Evolutionary conservation across 1,140 invertebrate species (phyloP).

Genomic region (Caerostris darwini): DNA sequence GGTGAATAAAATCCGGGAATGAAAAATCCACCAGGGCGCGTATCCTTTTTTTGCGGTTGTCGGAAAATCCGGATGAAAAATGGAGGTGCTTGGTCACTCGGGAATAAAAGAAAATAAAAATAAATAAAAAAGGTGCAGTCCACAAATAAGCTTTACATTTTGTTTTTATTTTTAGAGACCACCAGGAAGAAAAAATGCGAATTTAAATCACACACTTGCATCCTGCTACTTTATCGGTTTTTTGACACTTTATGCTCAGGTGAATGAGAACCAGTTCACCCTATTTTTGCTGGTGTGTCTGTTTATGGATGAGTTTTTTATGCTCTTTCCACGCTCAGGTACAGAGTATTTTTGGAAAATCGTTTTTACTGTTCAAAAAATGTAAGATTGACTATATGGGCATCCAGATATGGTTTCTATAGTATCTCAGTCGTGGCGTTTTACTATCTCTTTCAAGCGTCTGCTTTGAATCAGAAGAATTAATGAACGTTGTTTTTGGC

Average conservation of each 20-base stretch:
- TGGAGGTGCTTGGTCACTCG: constrained; percentile 31
- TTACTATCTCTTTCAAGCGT: neutral
- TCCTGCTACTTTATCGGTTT: constrained; percentile 1
- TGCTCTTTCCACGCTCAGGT: neutral
- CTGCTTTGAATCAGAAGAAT: neutral
- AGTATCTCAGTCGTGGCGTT: neutral
- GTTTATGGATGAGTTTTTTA: constrained; percentile 34
- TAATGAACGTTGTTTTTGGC: no score
- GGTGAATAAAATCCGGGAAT: neutral
- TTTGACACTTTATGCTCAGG: constrained; percentile 34
- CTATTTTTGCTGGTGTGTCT: neutral
- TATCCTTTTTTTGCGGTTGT: constrained; percentile 19
- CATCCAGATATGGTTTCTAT: neutral
- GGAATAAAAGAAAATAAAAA: constrained; percentile 25
- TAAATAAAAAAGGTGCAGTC: neutral
- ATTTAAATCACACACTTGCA: constrained; percentile 23
- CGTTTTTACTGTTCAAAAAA: neutral
- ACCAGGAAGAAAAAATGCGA: constrained; percentile 16
- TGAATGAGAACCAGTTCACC: constrained; percentile 31
- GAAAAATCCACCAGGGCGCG: neutral
- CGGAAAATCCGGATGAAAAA: neutral
- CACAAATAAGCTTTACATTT: constrained; percentile 4
- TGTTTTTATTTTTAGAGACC: neutral
- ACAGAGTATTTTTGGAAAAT: neutral
- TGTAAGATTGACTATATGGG: neutral